Base-by-base conservation (phyloP, 2,113 vertebrate species). In the Thalassarche chlororhynchos region DNA sequence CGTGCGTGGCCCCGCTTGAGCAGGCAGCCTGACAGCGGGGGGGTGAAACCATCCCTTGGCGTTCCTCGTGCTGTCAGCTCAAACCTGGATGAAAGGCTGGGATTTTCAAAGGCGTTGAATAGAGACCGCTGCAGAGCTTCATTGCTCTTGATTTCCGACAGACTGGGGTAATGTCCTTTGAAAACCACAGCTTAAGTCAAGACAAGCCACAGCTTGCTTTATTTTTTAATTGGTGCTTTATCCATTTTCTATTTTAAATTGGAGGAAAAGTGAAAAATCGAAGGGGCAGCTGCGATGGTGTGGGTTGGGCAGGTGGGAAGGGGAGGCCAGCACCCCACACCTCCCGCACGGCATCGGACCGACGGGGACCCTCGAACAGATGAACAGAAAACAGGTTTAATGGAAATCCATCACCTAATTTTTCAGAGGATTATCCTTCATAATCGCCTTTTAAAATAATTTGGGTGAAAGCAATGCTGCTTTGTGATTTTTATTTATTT, bases 401-500 rank as follows among this genome's bases (percentile, higher is more conserved):
- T 61, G 55, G 68, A 55, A 80, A 85, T 34, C 54, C 68, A 44
- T 20, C 57, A 9, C 57, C 29, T 44, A 25, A 18, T 57, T 89
- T 85, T 72, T 44, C 32, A 24, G 70, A 57, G 76, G 80, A 89
- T 96, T 52, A 89, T 96, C 89, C 76, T 64, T 58, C 18, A 0
- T 84, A 84, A 95, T 91, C 42, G 6, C 69, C 79, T 89, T 82
- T 78, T 51, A 34, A 62, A 57, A 68, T 44, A 62, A 76, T 71
- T 40, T 24, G 62, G 57, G 19, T 47, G 70, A 62, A 68, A 77
- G 52, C 44, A 20, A 7, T 7, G 54, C 51, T 79, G 19, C 66
- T 74, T 74, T 32, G 38, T 70, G 38, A 46, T 38, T 60, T 44
- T 70, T 32, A 28, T 34, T 21, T 15, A 38, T 38, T 38, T 38